Evolutionary conservation across 2,797 vertebrate species (phyloP).

Genomic region (Acomys russatus): DNA sequence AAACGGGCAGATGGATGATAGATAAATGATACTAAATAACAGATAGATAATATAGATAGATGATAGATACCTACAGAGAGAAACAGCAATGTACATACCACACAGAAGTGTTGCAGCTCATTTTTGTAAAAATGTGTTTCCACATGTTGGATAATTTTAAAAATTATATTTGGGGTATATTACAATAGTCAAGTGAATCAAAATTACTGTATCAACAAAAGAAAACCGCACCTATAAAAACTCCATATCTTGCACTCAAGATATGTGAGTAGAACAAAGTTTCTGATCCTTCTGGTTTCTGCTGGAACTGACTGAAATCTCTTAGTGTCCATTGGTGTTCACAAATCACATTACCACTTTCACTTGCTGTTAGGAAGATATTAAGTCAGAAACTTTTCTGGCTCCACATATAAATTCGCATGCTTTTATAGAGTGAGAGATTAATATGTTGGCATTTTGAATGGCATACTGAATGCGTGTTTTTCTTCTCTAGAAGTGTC

Average conservation of each 20-base stretch:
- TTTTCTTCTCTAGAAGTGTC: not conserved
- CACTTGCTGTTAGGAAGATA: not conserved
- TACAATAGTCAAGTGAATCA: not conserved
- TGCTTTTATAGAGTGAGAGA: not conserved
- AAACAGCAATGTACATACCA: not conserved
- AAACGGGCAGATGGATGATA: no score
- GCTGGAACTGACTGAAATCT: not conserved
- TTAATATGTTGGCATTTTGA: not conserved
- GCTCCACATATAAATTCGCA: not conserved
- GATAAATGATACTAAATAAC: no score
- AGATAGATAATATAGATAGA: not conserved
- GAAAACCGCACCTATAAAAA: not conserved
- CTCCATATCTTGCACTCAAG: not conserved
- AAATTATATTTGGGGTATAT: not conserved
- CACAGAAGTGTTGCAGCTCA: not conserved
- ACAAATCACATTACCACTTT: no score
- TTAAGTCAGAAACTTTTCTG: not conserved
- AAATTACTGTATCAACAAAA: not conserved
- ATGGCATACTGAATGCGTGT: not conserved
- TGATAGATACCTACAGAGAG: not conserved
- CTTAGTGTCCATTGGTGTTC: no score
- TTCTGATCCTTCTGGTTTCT: not conserved
- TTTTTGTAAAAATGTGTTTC: slow-evolving; percentile 4
- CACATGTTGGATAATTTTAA: not conserved
- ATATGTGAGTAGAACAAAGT: not conserved